Conservation (phyloP, 2,888 invertebrate species). For the Polymixis flavicincta region DNA sequence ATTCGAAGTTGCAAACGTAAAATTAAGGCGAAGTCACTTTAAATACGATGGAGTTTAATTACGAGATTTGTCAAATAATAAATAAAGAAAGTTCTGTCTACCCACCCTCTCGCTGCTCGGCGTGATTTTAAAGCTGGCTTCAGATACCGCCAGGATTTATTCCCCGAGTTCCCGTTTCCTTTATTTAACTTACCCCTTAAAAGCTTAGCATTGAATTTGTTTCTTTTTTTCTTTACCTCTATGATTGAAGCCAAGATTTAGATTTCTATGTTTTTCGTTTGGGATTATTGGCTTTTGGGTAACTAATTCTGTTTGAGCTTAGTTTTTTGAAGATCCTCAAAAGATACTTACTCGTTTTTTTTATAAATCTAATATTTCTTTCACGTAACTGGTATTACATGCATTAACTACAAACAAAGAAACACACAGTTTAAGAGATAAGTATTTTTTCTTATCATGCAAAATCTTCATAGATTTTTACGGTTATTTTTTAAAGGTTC, state of each 20-base stretch:
- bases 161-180: constrained; percentile 63
- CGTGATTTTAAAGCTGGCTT: constrained; percentile 69
- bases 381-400: background rate
- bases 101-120: constrained; percentile 53
- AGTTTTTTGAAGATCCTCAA: background rate
- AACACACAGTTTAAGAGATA: background rate
- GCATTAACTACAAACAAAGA: background rate
- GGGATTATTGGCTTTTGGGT: constrained; percentile 38
- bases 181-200: constrained; percentile 71
- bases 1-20: constrained; percentile 57
- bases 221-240: constrained; percentile 50
- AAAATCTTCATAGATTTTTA: background rate
- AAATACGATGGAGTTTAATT: constrained; percentile 75
- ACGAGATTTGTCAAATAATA: constrained; percentile 80
- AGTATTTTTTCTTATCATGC: background rate
- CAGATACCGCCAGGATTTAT: constrained; percentile 73
- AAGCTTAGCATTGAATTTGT: constrained; percentile 60
- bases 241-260: constrained; percentile 42
- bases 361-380: background rate
- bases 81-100: constrained; percentile 72
- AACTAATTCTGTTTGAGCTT: background rate
- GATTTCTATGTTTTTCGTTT: constrained; percentile 38
- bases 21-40: constrained; percentile 68
- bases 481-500: too few species aligned
- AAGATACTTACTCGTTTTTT: background rate